Evolutionary conservation across 2,113 vertebrate species (phyloP).

Genomic region (Xiphias gladius): DNA sequence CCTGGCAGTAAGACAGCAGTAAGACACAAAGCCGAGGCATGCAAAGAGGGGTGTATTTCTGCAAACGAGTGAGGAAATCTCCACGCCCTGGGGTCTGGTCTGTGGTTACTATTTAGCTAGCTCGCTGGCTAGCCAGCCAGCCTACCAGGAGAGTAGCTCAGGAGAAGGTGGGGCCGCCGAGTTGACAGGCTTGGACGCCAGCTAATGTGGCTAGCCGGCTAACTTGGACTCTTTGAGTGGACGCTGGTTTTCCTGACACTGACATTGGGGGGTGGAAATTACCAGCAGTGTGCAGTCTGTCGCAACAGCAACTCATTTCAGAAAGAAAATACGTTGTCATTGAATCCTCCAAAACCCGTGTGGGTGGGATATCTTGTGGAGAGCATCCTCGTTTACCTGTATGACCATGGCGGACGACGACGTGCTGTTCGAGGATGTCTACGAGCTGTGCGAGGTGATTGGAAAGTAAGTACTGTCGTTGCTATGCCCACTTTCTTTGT

Average conservation of each 20-base stretch:
- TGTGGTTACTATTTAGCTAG: constrained; percentile 60
- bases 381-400: constrained; percentile 79
- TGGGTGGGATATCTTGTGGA: constrained; percentile 71
- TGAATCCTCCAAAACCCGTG: constrained; percentile 36
- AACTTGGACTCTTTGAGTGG: constrained; percentile 44
- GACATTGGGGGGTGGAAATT: constrained; percentile 32
- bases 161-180: constrained; percentile 84
- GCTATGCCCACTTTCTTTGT: neutral
- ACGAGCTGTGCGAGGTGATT: constrained; percentile 98
- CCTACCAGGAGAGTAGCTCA: constrained; percentile 54
- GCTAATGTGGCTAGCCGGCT: constrained; percentile 72
- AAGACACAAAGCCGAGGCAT: constrained; percentile 59
- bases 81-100: constrained; percentile 72
- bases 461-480: constrained; percentile 93
- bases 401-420: constrained; percentile 99
- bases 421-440: constrained; percentile 98
- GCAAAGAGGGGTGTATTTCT: constrained; percentile 63
- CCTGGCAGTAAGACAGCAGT: constrained; percentile 24
- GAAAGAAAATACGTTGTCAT: constrained; percentile 21
- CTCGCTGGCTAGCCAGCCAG: constrained; percentile 66
- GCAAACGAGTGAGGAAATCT: constrained; percentile 69
- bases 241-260: constrained; percentile 12
- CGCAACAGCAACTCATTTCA: neutral
- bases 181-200: constrained; percentile 60
- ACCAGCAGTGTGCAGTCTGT: constrained; percentile 10